Base-by-base conservation (phyloP, 37 sponge, comb jelly and placozoan genomes). In the Theonella swinhoei region DNA sequence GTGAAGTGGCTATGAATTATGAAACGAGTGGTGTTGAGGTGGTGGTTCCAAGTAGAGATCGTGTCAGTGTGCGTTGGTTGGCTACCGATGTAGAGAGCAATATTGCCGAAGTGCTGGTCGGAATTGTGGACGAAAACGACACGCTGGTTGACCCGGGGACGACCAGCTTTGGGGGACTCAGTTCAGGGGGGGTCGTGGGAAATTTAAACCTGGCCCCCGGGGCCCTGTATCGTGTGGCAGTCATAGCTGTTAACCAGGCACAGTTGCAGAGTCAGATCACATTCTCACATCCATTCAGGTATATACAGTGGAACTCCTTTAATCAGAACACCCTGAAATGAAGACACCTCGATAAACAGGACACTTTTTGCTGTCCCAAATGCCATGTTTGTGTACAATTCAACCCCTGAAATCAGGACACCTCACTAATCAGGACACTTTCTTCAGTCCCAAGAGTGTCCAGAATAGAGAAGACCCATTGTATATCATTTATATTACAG, bases 191-290 rank as follows among this genome's bases (percentile, higher is more conserved):
- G 7, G 62, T 85, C n/a, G 68, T 88, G 42, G 70, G 47, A 20
- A 73, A 60, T 33, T 34, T 80, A 0, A 22, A 22, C 4, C 79
- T 88, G 29, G 42, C 64, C n/a, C n/a, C 42, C 4, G 72, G 64
- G 7, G 38, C 24, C 0, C 74, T 75, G 22, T 94, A 94, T 60
- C 58, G 59, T n/a, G 82, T 88, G 22, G 79, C 42, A 3, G 86
- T 94, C 34, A 66, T 72, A n/a, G 95, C 89, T 22, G 69, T 76
- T 7, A 88, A 94, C 59, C 9, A 22, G 14, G 84, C 89, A 4
- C 89, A 86, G 36, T 22, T 31, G 9, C 34, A 23, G 22, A 88
- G 88, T 35, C 68, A 36, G 26, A 68, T 81, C 2, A 35, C 82
- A 11, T 61, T 39, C 26, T 83, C 87, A 4, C 25, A 76, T 20